A percentile compares a stretch with the other conserved stretches of the same genome.
These are phyloP conservation scores for Hartigia nigra DNA, from an alignment of 2,888 invertebrate species.

Conservation along the genomic window DNA sequence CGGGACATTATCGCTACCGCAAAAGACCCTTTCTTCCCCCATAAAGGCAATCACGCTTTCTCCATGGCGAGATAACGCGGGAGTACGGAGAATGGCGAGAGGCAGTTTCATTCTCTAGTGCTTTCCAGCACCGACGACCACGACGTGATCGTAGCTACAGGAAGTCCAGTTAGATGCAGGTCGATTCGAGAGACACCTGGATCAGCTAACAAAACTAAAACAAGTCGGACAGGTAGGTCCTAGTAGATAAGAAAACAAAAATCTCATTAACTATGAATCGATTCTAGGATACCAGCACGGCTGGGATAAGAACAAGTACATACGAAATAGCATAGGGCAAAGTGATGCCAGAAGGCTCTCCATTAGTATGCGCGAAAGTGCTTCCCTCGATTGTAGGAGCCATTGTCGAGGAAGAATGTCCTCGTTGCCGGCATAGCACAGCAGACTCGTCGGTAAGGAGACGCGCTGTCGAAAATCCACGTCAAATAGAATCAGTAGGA, in stretches of 20 bases:
- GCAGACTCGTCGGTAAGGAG: conserved; percentile 42
- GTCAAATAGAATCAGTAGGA: conserved; percentile 31
- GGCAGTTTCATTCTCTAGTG: conserved; percentile 36
- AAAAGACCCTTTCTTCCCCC: conserved; percentile 67
- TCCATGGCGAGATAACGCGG: conserved; percentile 62
- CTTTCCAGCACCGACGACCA: conserved; percentile 46
- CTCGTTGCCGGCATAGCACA: conserved; percentile 54
- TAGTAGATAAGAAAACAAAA: background rate
- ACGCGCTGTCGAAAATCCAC: conserved; percentile 35
- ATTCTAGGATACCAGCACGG: background rate
- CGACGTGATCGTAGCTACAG: background rate
- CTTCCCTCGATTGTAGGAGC: conserved; percentile 60
- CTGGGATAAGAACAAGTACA: background rate
- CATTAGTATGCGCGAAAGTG: conserved; percentile 63
- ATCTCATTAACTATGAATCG: background rate
- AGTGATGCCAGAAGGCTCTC: conserved; percentile 38
- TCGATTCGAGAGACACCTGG: background rate
- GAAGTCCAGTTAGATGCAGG: background rate
- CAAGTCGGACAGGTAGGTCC: background rate
- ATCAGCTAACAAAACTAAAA: background rate
- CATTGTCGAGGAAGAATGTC: conserved; percentile 64
- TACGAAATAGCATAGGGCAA: background rate
- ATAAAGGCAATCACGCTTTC: conserved; percentile 67
- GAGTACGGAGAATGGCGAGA: conserved; percentile 52
- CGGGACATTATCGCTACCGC: conserved; percentile 64